Percentiles rank a stretch among this genome's conserved stretches.
Evolutionary conservation across 2,113 vertebrate species (phyloP).

Genomic region (Thomomys bottae): DNA sequence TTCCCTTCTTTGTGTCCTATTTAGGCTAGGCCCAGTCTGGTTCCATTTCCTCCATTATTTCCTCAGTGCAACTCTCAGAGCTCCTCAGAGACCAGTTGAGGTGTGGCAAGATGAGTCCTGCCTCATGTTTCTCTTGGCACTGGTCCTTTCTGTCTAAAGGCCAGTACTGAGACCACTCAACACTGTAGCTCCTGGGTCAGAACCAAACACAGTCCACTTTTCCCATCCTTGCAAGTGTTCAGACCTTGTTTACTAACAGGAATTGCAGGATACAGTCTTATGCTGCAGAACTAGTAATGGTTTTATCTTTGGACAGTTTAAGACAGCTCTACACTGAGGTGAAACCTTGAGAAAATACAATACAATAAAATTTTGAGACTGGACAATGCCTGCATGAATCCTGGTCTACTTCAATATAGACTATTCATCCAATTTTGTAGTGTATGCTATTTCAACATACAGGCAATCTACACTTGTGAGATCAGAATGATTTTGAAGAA

Average conservation of each 20-base stretch:
- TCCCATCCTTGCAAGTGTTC: not conserved
- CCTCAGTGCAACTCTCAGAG: not conserved
- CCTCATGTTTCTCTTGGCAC: not conserved
- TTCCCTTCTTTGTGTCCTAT: not conserved
- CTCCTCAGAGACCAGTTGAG: not conserved
- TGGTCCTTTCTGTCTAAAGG: no score
- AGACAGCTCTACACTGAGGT: not conserved
- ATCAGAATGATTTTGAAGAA: constrained; percentile 6
- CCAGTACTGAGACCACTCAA: no score
- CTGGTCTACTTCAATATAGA: not conserved
- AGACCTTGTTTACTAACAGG: not conserved
- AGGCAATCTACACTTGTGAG: not conserved
- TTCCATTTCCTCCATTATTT: not conserved
- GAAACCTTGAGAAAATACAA: not conserved
- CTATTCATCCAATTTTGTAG: not conserved
- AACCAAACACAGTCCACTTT: not conserved
- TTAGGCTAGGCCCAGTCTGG: not conserved
- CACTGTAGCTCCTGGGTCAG: not conserved
- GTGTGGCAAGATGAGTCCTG: not conserved
- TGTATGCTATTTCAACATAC: not conserved
- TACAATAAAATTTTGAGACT: not conserved
- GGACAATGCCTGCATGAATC: not conserved
- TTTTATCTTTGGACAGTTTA: not conserved
- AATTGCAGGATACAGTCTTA: not conserved
- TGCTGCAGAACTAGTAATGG: not conserved